Evolutionary conservation across 2,888 invertebrate species (phyloP).

Genomic region (Thereva nobilitata): DNA sequence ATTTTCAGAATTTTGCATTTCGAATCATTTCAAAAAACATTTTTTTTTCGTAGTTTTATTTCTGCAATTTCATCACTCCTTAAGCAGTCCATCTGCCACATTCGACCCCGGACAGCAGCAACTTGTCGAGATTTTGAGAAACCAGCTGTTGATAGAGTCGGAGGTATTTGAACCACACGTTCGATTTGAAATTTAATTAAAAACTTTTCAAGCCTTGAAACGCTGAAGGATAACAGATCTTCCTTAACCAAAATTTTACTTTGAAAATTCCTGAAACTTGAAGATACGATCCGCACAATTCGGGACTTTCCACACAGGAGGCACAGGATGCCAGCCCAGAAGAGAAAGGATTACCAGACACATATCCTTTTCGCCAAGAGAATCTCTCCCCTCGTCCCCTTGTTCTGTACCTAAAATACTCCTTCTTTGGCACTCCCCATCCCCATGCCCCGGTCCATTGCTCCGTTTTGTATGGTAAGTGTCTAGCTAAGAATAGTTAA

Average conservation of each 20-base stretch:
- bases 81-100: too few relatives aligned
- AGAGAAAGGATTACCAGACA: conserved; percentile 15
- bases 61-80: too few relatives aligned
- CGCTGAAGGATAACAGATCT: conserved; percentile 34
- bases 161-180: conserved; percentile 36
- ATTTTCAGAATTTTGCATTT: too few relatives aligned
- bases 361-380: neutral
- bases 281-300: conserved; percentile 13
- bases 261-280: conserved; percentile 34
- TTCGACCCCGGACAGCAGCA: neutral
- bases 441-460: too few relatives aligned
- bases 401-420: too few relatives aligned
- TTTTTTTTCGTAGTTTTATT: too few relatives aligned
- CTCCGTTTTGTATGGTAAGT: conserved; percentile 26
- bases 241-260: conserved; percentile 36
- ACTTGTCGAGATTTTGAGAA: conserved; percentile 18
- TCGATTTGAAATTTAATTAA: conserved; percentile 39
- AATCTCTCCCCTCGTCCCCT: too few relatives aligned
- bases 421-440: too few relatives aligned
- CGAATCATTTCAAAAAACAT: too few relatives aligned
- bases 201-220: conserved; percentile 35
- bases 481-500: conserved; percentile 39
- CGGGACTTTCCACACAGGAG: neutral
- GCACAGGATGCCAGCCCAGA: conserved; percentile 19
- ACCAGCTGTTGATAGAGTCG: conserved; percentile 26